Percentiles rank a stretch among this genome's conserved stretches.
Conservation (phyloP, 2,797 vertebrate species). For the Sitta carolinensis region DNA sequence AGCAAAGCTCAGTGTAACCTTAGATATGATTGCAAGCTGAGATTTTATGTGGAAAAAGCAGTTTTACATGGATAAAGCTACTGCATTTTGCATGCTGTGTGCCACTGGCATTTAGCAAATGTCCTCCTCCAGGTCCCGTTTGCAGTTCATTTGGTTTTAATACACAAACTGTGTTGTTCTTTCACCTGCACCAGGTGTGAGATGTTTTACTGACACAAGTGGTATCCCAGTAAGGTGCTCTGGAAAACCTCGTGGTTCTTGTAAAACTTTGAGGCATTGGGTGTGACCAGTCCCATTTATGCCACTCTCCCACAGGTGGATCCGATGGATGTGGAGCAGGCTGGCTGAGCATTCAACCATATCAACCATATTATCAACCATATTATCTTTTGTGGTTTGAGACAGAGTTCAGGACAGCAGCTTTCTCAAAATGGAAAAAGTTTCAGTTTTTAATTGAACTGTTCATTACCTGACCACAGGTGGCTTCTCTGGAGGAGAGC, state of each 20-base stretch:
- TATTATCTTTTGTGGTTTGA: not conserved
- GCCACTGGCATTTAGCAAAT: not conserved
- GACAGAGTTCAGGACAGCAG: not conserved
- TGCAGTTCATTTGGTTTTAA: not conserved
- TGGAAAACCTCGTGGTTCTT: not conserved
- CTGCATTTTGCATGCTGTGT: not conserved
- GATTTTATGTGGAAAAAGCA: not conserved
- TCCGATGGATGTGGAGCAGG: not conserved
- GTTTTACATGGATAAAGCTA: not conserved
- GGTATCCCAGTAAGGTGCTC: not conserved
- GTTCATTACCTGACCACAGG: fast-evolving
- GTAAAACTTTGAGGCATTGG: not conserved
- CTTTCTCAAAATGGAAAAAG: not conserved
- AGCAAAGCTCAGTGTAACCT: not conserved
- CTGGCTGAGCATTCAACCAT: not conserved
- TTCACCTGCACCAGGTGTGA: not conserved
- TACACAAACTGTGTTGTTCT: not conserved
- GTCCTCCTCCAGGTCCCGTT: not conserved
- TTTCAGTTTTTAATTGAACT: not conserved
- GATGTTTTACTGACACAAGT: not conserved
- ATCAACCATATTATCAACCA: no score
- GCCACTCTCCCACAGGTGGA: not conserved
- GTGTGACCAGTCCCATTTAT: fast-evolving
- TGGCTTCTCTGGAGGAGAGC: not conserved
- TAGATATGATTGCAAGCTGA: not conserved